A percentile compares a stretch with the other conserved stretches of the same genome.
Conservation (phyloP, 1,140 invertebrate species). For the Melipona quadrifasciata region DNA sequence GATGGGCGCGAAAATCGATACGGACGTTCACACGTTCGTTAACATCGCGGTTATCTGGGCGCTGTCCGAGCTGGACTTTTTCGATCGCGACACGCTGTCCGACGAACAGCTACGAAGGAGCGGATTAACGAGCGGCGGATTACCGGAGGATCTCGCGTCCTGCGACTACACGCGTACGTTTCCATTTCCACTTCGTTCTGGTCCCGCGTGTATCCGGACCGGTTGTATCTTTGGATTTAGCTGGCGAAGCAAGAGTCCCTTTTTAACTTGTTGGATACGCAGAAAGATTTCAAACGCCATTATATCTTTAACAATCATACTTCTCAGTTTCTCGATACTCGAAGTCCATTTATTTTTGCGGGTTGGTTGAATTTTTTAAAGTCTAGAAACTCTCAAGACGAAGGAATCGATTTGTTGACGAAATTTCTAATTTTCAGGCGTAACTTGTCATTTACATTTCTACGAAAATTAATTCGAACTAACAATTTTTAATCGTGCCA, state of each 20-base stretch:
- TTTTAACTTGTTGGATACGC: background rate
- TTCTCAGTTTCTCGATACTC: too few relatives aligned
- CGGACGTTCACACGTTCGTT: conserved; percentile 43
- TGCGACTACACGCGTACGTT: background rate
- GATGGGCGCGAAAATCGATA: conserved; percentile 8
- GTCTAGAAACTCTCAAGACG: background rate
- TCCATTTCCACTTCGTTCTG: background rate
- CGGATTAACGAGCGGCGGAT: background rate
- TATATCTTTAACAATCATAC: background rate
- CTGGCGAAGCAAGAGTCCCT: too few relatives aligned
- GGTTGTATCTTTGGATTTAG: background rate
- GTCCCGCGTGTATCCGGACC: background rate
- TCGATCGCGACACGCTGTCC: background rate
- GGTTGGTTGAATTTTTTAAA: background rate
- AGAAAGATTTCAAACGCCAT: background rate
- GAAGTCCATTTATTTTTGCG: background rate
- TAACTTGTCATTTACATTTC: background rate
- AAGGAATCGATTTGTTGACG: too few relatives aligned
- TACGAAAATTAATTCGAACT: background rate
- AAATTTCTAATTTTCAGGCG: too few relatives aligned
- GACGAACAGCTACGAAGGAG: background rate
- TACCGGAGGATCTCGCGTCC: background rate
- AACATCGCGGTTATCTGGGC: conserved; percentile 39
- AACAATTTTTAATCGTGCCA: background rate
- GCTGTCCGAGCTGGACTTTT: conserved; percentile 39